Percentiles rank a stretch among this genome's conserved stretches.
Conservation (phyloP, 2,113 vertebrate genomes). For the Anas platyrhynchos region DNA sequence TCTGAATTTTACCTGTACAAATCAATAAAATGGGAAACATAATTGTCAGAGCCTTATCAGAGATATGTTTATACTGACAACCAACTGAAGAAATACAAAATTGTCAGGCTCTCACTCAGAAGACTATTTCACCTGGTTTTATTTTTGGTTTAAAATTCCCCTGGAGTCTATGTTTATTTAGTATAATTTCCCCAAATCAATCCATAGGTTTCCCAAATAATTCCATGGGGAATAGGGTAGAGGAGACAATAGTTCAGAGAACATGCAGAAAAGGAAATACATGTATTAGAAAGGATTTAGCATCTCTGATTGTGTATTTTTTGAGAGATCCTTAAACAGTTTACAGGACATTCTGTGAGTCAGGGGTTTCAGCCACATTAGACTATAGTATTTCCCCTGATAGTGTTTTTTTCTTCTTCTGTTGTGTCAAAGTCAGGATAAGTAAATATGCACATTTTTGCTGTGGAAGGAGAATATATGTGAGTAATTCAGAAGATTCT, state of each 20-base stretch:
- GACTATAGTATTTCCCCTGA: background rate
- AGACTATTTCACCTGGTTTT: background rate
- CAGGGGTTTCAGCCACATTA: background rate
- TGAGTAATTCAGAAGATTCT: background rate
- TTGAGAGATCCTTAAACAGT: background rate
- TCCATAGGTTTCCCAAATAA: background rate
- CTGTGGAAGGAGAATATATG: background rate
- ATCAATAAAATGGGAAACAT: background rate
- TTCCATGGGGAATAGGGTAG: background rate
- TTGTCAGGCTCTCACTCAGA: background rate
- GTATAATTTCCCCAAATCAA: background rate
- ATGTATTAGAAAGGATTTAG: background rate
- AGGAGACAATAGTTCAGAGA: background rate
- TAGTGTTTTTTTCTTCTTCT: background rate
- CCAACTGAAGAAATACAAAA: background rate
- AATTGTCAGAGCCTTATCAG: background rate
- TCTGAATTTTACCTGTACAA: background rate
- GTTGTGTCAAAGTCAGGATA: background rate
- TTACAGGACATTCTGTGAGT: background rate
- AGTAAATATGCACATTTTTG: rapidly evolving
- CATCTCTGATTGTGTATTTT: background rate
- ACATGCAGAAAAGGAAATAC: background rate
- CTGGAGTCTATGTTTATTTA: background rate
- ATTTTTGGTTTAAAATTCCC: background rate
- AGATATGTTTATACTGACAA: background rate